Evolutionary conservation across 2,113 vertebrate genomes (phyloP).

Genomic region (Antennarius striatus): DNA sequence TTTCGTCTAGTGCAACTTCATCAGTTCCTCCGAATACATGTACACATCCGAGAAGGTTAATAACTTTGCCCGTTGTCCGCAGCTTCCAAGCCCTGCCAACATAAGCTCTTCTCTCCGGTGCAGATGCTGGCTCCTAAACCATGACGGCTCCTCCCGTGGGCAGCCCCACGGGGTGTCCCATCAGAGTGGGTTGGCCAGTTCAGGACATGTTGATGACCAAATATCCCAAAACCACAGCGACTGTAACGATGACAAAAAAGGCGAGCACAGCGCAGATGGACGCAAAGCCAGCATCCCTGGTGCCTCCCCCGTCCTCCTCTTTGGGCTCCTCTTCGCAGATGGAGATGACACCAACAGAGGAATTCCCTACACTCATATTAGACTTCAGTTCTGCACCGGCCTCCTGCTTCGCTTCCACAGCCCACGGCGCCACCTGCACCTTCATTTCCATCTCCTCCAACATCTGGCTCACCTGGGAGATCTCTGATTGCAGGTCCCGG

Average conservation of each 20-base stretch:
- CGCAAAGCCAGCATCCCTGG: constrained; percentile 78
- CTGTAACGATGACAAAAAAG: constrained; percentile 87
- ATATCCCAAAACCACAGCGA: constrained; percentile 87
- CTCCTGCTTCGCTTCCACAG: constrained; percentile 92
- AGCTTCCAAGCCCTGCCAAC: background rate
- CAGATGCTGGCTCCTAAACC: constrained; percentile 25
- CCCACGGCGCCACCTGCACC: constrained; percentile 97
- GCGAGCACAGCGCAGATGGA: constrained; percentile 85
- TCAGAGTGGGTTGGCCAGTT: constrained; percentile 21
- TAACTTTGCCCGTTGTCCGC: constrained; percentile 20
- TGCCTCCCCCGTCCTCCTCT: constrained; percentile 77
- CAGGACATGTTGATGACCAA: constrained; percentile 90
- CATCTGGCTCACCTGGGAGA: constrained; percentile 91
- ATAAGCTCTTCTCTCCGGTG: constrained; percentile 1
- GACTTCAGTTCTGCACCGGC: constrained; percentile 92
- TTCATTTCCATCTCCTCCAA: constrained; percentile 98
- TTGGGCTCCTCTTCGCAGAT: constrained; percentile 85
- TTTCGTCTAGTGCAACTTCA: constrained; percentile 56
- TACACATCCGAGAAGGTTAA: constrained; percentile 27
- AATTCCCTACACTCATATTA: constrained; percentile 84
- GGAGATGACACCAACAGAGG: constrained; percentile 85
- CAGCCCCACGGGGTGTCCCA: constrained; percentile 12
- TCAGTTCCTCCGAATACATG: constrained; percentile 45
- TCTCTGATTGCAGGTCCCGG: constrained; percentile 88
- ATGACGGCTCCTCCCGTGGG: background rate